A percentile compares a stretch with the other conserved stretches of the same genome.
Conservation (phyloP, 2,888 invertebrate species). For the Spodoptera exigua region DNA sequence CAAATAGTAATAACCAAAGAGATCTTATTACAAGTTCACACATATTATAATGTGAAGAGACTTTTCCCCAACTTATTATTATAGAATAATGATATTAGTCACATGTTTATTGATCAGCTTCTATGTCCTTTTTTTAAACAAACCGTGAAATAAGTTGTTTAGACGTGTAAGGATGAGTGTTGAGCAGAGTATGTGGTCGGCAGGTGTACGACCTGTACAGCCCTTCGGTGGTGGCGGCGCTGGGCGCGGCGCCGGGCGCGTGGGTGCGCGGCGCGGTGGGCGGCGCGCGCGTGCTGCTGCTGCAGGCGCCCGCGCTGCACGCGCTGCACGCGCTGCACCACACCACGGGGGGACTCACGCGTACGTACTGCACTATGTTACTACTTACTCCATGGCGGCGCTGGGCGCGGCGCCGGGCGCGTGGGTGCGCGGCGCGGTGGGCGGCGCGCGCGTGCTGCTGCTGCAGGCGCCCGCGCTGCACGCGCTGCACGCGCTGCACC, state of each 20-base stretch:
- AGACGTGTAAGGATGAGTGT: too few species aligned
- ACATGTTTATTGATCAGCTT: too few species aligned
- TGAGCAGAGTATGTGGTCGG: too few species aligned
- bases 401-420: constrained; percentile 1
- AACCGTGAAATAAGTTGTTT: too few species aligned
- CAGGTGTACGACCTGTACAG: constrained; percentile 75
- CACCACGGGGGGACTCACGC: constrained; percentile 6
- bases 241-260: constrained; percentile 62
- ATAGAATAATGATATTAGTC: too few species aligned
- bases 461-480: constrained; percentile 77
- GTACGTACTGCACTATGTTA: too few species aligned
- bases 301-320: constrained; percentile 77
- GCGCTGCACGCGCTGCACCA: constrained; percentile 34
- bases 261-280: constrained; percentile 60
- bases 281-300: constrained; percentile 68
- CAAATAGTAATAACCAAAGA: too few species aligned
- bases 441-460: constrained; percentile 67
- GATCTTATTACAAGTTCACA: too few species aligned
- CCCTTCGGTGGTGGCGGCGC: constrained; percentile 55
- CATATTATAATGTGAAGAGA: too few species aligned
- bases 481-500: constrained; percentile 35
- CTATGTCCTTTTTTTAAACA: too few species aligned
- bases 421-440: constrained; percentile 60
- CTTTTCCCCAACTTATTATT: too few species aligned
- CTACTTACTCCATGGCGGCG: too few species aligned